Evolutionary conservation across 2,797 vertebrate species (phyloP).

Genomic region (Enteromius afrohamiltoni): DNA sequence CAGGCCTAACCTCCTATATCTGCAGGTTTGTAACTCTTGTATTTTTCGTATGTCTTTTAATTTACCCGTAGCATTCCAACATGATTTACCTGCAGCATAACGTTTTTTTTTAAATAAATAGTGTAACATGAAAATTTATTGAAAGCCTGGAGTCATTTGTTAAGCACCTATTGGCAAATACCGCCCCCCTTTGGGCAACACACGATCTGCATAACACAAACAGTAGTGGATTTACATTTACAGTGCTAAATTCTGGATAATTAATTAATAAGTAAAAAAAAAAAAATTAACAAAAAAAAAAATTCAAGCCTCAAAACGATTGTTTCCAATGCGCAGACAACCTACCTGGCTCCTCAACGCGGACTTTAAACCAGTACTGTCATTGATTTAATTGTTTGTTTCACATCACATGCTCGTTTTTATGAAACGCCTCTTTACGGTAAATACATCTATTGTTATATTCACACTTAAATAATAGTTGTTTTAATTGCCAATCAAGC

Average conservation of each 20-base stretch:
- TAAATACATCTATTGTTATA: not conserved
- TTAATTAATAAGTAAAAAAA: not conserved
- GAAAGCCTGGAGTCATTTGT: not conserved
- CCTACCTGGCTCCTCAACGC: not conserved
- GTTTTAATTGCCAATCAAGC: not conserved
- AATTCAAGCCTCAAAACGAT: not conserved
- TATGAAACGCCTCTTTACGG: not conserved
- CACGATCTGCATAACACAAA: not conserved
- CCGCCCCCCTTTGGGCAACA: slow-evolving; percentile 35
- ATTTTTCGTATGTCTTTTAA: not conserved
- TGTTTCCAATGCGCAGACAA: not conserved
- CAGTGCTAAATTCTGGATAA: not conserved
- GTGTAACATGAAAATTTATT: not conserved
- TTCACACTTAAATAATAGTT: not conserved
- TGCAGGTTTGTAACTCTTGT: not conserved
- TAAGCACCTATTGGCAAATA: not conserved
- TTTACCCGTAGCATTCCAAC: not conserved
- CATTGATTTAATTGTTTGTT: slow-evolving; percentile 26
- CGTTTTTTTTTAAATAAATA: not conserved
- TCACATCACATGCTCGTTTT: not conserved
- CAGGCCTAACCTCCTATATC: not conserved
- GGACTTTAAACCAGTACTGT: not conserved
- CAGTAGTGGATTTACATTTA: not conserved
- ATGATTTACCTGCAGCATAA: not conserved
- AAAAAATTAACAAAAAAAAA: not conserved